A percentile compares a stretch with the other conserved stretches of the same genome.
These are phyloP conservation scores for Allacma fusca DNA, from an alignment of 2,888 invertebrate species.

Conservation along the genomic window DNA sequence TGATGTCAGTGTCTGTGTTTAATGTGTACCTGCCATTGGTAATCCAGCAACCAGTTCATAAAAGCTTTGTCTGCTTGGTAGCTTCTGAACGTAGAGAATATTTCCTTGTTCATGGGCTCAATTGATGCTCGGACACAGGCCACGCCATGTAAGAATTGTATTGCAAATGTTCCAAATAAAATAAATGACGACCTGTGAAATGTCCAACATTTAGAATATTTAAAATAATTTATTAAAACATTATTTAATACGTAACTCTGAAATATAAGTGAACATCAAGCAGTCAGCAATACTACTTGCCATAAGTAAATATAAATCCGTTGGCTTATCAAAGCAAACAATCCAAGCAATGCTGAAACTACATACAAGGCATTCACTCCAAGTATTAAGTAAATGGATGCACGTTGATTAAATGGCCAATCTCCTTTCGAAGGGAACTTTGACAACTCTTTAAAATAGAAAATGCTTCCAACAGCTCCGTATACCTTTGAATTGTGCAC, in stretches of 20 bases:
- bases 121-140: conserved; percentile 27
- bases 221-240: too few relatives aligned
- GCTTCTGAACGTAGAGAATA: conserved; percentile 33
- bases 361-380: conserved; percentile 14
- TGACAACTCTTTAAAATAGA: neutral
- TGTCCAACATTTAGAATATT: too few relatives aligned
- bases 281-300: neutral
- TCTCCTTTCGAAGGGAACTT: conserved; percentile 33
- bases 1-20: too few relatives aligned
- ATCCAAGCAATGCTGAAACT: conserved; percentile 20
- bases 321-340: conserved; percentile 20
- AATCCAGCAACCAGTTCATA: conserved; percentile 30
- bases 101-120: conserved; percentile 25
- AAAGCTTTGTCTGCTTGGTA: neutral
- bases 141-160: conserved; percentile 36
- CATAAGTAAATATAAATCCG: conserved; percentile 22
- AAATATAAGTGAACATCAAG: too few relatives aligned
- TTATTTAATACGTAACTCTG: too few relatives aligned
- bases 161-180: conserved; percentile 28
- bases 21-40: conserved; percentile 41
- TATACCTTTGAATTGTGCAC: conserved; percentile 13
- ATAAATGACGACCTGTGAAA: conserved; percentile 35
- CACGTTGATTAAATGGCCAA: conserved; percentile 36
- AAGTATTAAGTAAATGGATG: conserved; percentile 9
- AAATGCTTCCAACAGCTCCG: conserved; percentile 31